Base-by-base conservation (phyloP, 2,113 vertebrate species). In the Salvator merianae region DNA sequence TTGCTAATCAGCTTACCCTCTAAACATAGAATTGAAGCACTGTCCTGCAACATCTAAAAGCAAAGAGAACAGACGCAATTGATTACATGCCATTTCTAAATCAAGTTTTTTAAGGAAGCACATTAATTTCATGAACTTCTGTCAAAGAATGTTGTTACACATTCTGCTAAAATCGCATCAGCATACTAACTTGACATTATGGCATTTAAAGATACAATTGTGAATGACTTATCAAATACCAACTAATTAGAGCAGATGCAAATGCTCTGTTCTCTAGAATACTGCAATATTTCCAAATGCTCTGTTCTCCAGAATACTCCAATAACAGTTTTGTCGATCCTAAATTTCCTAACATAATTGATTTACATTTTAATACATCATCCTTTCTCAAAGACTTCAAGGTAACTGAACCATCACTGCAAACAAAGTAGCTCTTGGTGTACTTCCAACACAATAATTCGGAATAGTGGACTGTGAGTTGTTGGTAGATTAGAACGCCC, bases 1-100 rank as follows among this genome's bases (percentile, higher is more conserved):
- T 70, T 24, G 77, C 90, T 92, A 93, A 94, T 93, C 91, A 9
- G 84, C 93, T 93, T 87, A 90, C 83, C 85, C 36, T 62, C 28
- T 84, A 76, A 80, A 86, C 68, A 86, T 84, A 93, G 86, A 85
- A 88, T 76, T 36, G 81, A 83, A 88, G 73, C 12, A 78, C 71
- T 82, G 22, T 14, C 68, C 84, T 77, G 36, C 24, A 89, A 76
- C 63, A 34, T 43, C 87, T 72, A 90, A 68, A 55, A 63, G 28
- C 47, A 32, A 53, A 62, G 36, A 36, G 28, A 22, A 85, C 40
- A 3, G 69, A 10, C 0, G 1, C 18, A 82, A 83, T 76, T 32
- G 65, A 68, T 65, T 80, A 74, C 1, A 82, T 30, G 76, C 76
- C 40, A 53, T 59, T 43, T 79, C 30, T 14, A 72, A 10, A 36